These are phyloP conservation scores for Mythimna impura DNA, from an alignment of 2,888 invertebrate species.

Conservation along the genomic window DNA sequence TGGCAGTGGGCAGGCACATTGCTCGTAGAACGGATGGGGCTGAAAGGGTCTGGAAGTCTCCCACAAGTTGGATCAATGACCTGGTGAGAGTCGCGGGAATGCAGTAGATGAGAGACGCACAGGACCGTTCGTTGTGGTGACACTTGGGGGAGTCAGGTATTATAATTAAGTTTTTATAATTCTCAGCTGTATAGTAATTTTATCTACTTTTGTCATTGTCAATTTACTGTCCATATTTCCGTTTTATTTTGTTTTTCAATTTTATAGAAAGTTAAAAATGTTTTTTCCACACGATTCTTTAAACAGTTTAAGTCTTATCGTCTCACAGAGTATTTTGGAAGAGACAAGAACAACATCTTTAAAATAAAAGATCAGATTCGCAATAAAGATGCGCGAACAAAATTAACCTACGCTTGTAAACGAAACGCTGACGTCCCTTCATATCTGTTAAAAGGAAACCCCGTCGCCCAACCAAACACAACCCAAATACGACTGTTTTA, in stretches of 20 bases:
- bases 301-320: not conserved
- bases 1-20: too few relatives aligned
- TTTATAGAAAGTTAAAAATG: too few relatives aligned
- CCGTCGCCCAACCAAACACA: constrained; percentile 48
- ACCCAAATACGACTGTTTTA: constrained; percentile 67
- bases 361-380: constrained; percentile 21
- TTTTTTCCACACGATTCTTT: not conserved
- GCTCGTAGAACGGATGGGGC: too few relatives aligned
- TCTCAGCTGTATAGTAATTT: not conserved
- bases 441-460: constrained; percentile 46
- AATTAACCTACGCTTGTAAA: constrained; percentile 43
- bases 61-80: too few relatives aligned
- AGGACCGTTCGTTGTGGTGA: too few relatives aligned
- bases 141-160: too few relatives aligned
- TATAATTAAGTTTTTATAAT: too few relatives aligned
- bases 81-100: too few relatives aligned
- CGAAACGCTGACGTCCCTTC: constrained; percentile 28
- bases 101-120: too few relatives aligned
- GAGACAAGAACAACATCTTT: not conserved
- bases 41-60: too few relatives aligned
- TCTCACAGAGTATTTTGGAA: not conserved
- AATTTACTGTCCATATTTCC: not conserved
- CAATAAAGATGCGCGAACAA: constrained; percentile 36
- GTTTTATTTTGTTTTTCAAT: too few relatives aligned
- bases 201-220: not conserved